Evolutionary conservation across 2,113 vertebrate species (phyloP).

Genomic region (Drymodes brunneopygia): DNA sequence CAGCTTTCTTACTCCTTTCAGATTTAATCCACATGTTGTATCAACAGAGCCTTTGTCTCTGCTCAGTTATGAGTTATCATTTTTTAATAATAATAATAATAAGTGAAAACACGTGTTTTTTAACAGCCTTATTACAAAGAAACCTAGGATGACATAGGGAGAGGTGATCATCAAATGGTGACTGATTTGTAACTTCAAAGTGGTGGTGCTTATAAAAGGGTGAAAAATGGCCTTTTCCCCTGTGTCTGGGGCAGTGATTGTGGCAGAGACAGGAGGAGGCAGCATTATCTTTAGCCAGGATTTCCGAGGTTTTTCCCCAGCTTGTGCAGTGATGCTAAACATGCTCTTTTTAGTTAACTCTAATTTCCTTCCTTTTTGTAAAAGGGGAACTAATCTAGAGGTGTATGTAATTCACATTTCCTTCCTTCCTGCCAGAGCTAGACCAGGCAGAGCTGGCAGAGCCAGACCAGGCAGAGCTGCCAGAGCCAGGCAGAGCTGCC

Average conservation of each 20-base stretch:
- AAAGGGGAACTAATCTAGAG: background rate
- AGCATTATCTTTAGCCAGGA: background rate
- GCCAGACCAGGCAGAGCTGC: background rate
- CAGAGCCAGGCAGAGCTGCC: background rate
- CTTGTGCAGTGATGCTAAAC: background rate
- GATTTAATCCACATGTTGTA: conserved; percentile 63
- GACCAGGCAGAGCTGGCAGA: background rate
- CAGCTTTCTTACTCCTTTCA: conserved; percentile 38
- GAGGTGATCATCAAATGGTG: background rate
- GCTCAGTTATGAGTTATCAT: background rate
- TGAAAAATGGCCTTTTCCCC: background rate
- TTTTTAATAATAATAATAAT: background rate
- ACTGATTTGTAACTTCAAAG: background rate
- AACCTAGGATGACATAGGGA: background rate
- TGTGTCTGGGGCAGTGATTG: background rate
- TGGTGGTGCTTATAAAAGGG: background rate
- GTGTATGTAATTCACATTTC: conserved; percentile 46
- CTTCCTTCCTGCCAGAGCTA: conserved; percentile 43
- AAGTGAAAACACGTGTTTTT: conserved; percentile 17
- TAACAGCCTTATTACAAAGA: background rate
- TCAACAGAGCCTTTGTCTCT: conserved; percentile 49
- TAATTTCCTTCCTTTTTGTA: conserved; percentile 28
- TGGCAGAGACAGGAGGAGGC: background rate
- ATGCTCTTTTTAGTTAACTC: conserved; percentile 9
- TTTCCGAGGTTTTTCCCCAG: background rate